phyloP scores from a whole-genome alignment of 2,888 invertebrate genomes.

The Platerodrilus igneus region DNA sequence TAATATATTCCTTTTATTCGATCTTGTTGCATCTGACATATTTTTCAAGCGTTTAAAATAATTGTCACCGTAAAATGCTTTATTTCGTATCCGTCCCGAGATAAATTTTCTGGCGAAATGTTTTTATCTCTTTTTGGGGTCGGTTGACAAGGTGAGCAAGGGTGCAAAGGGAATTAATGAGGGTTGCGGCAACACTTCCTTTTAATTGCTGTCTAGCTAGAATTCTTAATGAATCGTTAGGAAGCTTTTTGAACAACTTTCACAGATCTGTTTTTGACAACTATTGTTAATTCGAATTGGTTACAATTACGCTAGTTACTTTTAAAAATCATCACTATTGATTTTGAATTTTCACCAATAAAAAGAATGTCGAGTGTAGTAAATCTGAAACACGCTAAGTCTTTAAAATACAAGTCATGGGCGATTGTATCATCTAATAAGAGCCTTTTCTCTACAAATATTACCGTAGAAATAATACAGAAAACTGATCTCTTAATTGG shows the following conservation, averaged over 20 bases:
- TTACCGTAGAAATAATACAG: no score
- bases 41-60: slow-evolving; percentile 19
- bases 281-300: slow-evolving; percentile 24
- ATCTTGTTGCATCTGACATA: slow-evolving; percentile 18
- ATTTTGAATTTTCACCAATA: no score
- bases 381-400: no score
- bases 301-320: no score
- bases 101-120: slow-evolving; percentile 15
- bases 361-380: no score
- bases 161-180: slow-evolving; percentile 22
- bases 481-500: no score
- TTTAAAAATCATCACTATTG: no score
- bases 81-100: slow-evolving; percentile 18
- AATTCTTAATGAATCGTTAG: slow-evolving; percentile 25
- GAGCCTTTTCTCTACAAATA: no score
- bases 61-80: slow-evolving; percentile 19
- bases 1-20: slow-evolving; percentile 1
- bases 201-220: slow-evolving; percentile 27
- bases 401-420: no score
- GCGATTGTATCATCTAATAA: no score
- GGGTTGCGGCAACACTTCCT: slow-evolving; percentile 22
- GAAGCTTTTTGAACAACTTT: slow-evolving; percentile 19
- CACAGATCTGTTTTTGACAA: slow-evolving; percentile 19
- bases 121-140: slow-evolving; percentile 11
- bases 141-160: slow-evolving; percentile 6